Percentiles rank a stretch among this genome's conserved stretches.
Conservation (phyloP, 2,113 vertebrate genomes). For the Nansenia antarctica region DNA sequence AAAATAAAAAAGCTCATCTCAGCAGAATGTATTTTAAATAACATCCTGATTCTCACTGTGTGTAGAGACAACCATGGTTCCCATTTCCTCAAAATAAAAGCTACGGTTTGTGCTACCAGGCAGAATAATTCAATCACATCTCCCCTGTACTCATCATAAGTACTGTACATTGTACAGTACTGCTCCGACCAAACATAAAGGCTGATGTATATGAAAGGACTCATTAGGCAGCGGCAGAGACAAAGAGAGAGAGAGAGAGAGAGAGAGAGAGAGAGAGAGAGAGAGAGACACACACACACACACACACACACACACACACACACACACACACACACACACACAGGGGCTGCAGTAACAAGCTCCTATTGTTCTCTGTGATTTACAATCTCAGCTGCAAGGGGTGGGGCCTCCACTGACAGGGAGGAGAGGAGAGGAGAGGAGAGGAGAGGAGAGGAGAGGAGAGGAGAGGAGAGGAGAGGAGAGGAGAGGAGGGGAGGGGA, state of each 20-base stretch:
- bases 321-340: conserved; percentile 1
- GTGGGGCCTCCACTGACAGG: background rate
- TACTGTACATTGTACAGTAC: no score
- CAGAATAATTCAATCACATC: no score
- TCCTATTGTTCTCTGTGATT: conserved; percentile 1
- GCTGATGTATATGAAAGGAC: background rate
- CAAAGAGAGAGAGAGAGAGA: no score
- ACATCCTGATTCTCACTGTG: background rate
- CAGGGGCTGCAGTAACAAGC: background rate
- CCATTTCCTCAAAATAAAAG: background rate
- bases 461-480: background rate
- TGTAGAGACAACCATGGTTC: no score
- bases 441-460: background rate
- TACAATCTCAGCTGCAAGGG: background rate
- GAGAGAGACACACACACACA: background rate
- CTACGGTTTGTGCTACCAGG: no score
- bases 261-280: no score
- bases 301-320: background rate
- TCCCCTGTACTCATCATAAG: no score
- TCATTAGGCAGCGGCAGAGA: background rate
- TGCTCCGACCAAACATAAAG: background rate
- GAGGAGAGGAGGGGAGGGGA: background rate
- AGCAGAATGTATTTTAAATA: background rate
- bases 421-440: background rate
- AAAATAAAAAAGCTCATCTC: no score